A percentile compares a stretch with the other conserved stretches of the same genome.
Conservation (phyloP, 1,140 invertebrate species). For the Scaptomyza pallida region DNA sequence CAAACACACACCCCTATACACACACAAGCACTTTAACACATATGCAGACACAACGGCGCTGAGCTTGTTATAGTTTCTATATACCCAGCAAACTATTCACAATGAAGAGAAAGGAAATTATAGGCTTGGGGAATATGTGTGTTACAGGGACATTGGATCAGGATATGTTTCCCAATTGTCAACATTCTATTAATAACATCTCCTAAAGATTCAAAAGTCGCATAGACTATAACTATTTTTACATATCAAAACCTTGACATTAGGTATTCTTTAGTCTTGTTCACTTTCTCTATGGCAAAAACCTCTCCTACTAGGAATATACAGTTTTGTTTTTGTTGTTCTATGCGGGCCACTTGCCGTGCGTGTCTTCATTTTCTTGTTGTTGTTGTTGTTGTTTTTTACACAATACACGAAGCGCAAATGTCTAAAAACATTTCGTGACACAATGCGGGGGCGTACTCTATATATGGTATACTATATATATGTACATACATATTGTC, state of each 20-base stretch:
- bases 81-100: neutral
- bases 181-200: no score
- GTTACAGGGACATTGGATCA: neutral
- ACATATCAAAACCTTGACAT: neutral
- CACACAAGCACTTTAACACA: constrained; percentile 1
- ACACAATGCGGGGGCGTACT: constrained; percentile 62
- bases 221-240: neutral
- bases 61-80: constrained; percentile 58
- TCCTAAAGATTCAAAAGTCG: neutral
- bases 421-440: constrained; percentile 70
- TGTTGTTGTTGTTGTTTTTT: constrained; percentile 14
- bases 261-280: neutral
- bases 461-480: no score
- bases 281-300: neutral
- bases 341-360: constrained; percentile 59
- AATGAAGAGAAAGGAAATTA: neutral
- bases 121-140: neutral
- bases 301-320: neutral
- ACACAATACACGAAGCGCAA: constrained; percentile 29
- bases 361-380: constrained; percentile 59
- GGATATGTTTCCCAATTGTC: no score
- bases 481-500: constrained; percentile 1
- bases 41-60: constrained; percentile 17
- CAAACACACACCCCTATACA: neutral
- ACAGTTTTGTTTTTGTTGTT: constrained; percentile 6